Evolutionary conservation across 2,888 invertebrate genomes (phyloP).

Genomic region (Synanthedon andrenaeformis): DNA sequence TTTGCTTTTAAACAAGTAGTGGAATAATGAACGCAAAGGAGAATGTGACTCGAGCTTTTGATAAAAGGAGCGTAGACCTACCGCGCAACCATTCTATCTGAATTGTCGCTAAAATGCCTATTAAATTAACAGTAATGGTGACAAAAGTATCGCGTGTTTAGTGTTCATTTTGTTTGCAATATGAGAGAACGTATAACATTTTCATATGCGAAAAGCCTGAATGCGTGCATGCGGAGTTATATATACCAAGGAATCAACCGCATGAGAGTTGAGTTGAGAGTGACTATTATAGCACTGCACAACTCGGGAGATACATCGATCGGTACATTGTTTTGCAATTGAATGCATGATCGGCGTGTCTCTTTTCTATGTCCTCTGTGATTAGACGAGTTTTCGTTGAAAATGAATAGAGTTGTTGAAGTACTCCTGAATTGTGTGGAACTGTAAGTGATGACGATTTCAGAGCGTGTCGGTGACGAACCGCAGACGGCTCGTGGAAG

Average conservation of each 20-base stretch:
- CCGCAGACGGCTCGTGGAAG: conserved; percentile 84
- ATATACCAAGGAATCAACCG: conserved; percentile 6
- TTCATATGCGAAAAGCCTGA: conserved; percentile 22
- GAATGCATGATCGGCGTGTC: no score
- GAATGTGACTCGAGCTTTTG: conserved; percentile 19
- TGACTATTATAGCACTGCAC: neutral
- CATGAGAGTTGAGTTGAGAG: neutral
- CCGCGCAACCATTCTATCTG: conserved; percentile 30
- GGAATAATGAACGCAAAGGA: conserved; percentile 29
- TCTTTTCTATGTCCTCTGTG: no score
- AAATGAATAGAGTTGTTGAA: conserved; percentile 6
- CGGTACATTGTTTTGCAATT: no score
- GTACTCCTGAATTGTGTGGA: conserved; percentile 3
- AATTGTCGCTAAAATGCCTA: no score
- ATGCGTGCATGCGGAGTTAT: conserved; percentile 38
- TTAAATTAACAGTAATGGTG: conserved; percentile 7
- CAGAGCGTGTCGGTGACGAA: conserved; percentile 85
- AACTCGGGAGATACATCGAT: no score
- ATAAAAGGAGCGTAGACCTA: conserved; percentile 43
- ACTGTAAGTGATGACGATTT: conserved; percentile 73
- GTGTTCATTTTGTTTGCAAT: conserved; percentile 49
- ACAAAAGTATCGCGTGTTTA: conserved; percentile 17
- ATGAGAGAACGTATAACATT: conserved; percentile 1
- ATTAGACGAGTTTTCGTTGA: no score
- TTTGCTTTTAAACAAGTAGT: conserved; percentile 47